Base-by-base conservation (phyloP, 2,888 invertebrate species). In the Nasonia oneida region DNA sequence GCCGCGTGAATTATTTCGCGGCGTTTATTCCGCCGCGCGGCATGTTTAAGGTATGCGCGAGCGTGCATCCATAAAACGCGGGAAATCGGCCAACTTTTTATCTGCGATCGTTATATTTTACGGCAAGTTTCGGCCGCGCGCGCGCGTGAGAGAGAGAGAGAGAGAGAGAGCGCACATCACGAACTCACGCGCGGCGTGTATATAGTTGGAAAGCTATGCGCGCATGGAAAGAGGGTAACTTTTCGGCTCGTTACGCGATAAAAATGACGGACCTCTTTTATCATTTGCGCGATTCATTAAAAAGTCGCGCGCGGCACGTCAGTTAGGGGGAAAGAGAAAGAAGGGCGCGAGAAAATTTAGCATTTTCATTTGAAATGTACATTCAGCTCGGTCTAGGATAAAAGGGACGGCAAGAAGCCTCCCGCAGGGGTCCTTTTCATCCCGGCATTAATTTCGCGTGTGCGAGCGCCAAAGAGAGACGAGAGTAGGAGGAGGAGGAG, bases 91-190 rank as follows among this genome's bases (percentile, higher is more conserved):
- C 12, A 75, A 75, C 33, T 75, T 75, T 75, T 75, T 53, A 75
- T 53, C 75, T 33, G 75, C 37, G 37, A 75, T 75, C 53, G 75
- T 53, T 75, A 53, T 75, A 42, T 75, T 75, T 75, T 47, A 53
- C 53, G 18, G 15, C 33, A 75, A 75, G 75, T 57, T 61, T 61
- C n/a, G 6, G 57, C 23, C 6, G 23, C 57, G 57, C 0, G 29
- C 1, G 29, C 1, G 29, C 0, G 29, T 1, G 29, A 29, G 29
- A 29, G 29, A 29, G 29, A 29, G 23, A 23, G 23, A 23, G 29
- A 29, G 29, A 29, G 29, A 29, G 29, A 1, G 29, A 1, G 47
- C 47, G 12, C 12, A 47, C 47, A 42, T 42, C 42, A 47, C 47
- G 47, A 12, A 42, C 10, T 1, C 39, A 2, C 6, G 10, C 42